Evolutionary conservation across 2,113 vertebrate species (phyloP), one percentile per base, ranked within the genome.

Genomic region (Nerophis ophidion): DNA sequence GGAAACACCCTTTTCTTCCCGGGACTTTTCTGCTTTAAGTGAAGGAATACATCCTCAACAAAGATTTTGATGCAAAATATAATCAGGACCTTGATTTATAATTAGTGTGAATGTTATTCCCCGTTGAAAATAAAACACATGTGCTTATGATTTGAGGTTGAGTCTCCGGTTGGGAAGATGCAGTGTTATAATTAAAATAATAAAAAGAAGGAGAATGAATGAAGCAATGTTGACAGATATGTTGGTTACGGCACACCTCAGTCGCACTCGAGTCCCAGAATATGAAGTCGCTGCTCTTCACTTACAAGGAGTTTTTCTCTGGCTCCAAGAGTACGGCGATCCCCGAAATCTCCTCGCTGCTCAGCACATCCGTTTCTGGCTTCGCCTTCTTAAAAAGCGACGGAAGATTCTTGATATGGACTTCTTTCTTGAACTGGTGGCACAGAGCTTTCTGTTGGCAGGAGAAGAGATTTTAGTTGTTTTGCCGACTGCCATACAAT

Each of bases 341-440:
- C 38, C 86, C 83, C 17, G 76, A 36, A 9, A 83, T 74, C 47
- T 93, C 91, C 33, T 93, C 91, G 35, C 50, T 90, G 60, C 88
- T 88, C 80, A 89, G 47, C 51, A 89, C 48, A n/a, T 97, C 94
- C 66, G 90, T 92, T 59, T 91, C 87, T 34, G 89, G 87, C 82
- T 95, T 96, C 42, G 85, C 81, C 72, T 92, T 95, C 86, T 98
- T 98, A 82, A 95, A 98, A 74, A 99, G 93, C 11, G 93, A 93
- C 1, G 96, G 97, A 70, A 99, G 93, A 83, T 99, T 98, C 80
- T 93, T 92, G 86, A 99, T 98, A 70, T 99, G 97, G 75, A 98
- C 95, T 83, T 98, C 96, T 83, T 99, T 99, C 79, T 92, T 94
- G 81, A 98, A 99, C 81, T 99, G 94, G 82, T 99, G 93, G 66